Evolutionary conservation across 2,888 invertebrate species (phyloP), one percentile per base, ranked within the genome.

Genomic region (Syritta pipiens): DNA sequence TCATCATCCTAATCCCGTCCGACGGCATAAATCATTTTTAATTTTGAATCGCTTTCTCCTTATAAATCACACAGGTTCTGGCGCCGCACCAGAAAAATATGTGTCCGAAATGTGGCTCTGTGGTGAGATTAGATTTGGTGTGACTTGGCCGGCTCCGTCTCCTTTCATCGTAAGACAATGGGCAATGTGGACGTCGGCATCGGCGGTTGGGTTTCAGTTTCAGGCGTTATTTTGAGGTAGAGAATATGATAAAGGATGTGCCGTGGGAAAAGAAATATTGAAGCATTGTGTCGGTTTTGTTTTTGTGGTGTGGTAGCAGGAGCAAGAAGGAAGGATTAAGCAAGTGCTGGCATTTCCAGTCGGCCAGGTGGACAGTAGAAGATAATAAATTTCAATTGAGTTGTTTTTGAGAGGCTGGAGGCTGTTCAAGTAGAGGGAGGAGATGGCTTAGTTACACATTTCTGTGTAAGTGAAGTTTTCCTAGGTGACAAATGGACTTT

Each of bases 1-100:
- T 46, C 32, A 53, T 24, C 32, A 32, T 24, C 24, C 26, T 53
- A 65, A 44, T 44, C 65, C 53, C 17, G 44, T 30, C 65, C 22
- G 65, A 53, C 32, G 26, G 46, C 26, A 44, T 65, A 65, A 65
- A 65, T 65, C 65, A 53, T 55, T 65, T 65, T 53, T 65, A 53
- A 65, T 65, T 65, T 55, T 44, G 53, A 65, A 53, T 46, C 44
- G 44, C 19, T 12, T n/a, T n/a, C 35, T 65, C 30, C 53, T 40
- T 30, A 30, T 49, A 51, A 44, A 44, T 53, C 32, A 53, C 30
- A 22, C 19, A 4, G 19, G 51, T 22, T n/a, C 57, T 28, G 9
- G 14, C 12, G 1, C 9, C 17, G 4, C 42, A 44, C 26, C 24
- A 19, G 32, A 51, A 42, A 30, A 42, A 44, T 53, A n/a, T n/a